These are phyloP conservation scores for Brachyhypopomus occidentalis DNA, from an alignment of 2,113 vertebrate genomes.

Conservation along the genomic window DNA sequence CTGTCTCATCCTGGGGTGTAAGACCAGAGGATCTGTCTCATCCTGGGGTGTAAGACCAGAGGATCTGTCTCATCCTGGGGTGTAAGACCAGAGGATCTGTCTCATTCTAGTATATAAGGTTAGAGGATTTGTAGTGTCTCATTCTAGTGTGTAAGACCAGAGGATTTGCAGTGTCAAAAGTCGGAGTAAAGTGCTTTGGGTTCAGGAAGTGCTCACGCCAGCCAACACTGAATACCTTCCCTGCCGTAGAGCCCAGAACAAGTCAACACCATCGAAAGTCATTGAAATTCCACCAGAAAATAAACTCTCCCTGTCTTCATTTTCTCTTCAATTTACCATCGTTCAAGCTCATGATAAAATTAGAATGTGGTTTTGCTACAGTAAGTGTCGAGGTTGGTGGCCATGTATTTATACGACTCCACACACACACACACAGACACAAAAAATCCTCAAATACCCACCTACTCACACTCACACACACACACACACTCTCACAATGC, in stretches of 20 bases:
- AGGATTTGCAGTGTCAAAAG: slow-evolving; percentile 56
- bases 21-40: too few relatives aligned
- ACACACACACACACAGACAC: slow-evolving; percentile 12
- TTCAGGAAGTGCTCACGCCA: not conserved
- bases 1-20: too few relatives aligned
- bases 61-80: too few relatives aligned
- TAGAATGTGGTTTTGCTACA: slow-evolving; percentile 16
- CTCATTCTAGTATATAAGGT: not conserved
- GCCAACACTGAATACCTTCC: slow-evolving; percentile 16
- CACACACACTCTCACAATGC: too few relatives aligned
- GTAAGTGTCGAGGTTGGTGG: slow-evolving; percentile 30
- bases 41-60: too few relatives aligned
- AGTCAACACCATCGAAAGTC: slow-evolving; percentile 30
- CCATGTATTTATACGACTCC: slow-evolving; percentile 17
- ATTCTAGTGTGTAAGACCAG: slow-evolving; percentile 33
- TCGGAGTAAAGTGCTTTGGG: not conserved
- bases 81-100: too few relatives aligned
- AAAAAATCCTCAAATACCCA: not conserved
- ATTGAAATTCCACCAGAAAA: slow-evolving; percentile 31
- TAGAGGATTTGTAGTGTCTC: slow-evolving; percentile 59
- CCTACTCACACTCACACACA: not conserved
- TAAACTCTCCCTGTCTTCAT: slow-evolving; percentile 19
- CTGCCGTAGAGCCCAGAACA: slow-evolving; percentile 26
- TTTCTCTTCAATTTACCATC: slow-evolving; percentile 35
- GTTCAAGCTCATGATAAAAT: slow-evolving; percentile 31